Conservation (phyloP, 2,113 vertebrate genomes). For the Oncorhynchus kisutch region DNA sequence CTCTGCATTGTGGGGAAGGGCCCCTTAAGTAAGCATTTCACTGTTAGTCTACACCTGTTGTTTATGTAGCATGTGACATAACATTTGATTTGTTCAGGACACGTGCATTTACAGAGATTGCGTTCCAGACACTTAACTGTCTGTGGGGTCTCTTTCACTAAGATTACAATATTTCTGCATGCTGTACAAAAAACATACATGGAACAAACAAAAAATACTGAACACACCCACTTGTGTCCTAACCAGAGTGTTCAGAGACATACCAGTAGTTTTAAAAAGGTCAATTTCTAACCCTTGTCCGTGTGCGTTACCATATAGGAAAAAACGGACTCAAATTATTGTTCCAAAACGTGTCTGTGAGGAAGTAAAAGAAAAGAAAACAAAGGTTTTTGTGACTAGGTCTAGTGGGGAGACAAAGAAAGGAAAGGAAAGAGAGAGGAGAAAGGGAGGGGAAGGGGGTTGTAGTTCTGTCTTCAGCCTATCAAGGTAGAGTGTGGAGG, state of each 20-base stretch:
- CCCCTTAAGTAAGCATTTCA: too few relatives aligned
- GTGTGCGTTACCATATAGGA: background rate
- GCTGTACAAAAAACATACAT: background rate
- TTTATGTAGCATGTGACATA: too few relatives aligned
- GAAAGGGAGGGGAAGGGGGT: background rate
- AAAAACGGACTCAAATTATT: conserved; percentile 14
- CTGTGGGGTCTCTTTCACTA: background rate
- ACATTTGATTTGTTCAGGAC: too few relatives aligned
- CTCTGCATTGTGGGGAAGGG: too few relatives aligned
- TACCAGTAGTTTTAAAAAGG: background rate
- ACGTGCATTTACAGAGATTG: background rate
- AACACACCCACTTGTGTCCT: background rate
- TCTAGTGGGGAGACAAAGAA: background rate
- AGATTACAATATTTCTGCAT: background rate
- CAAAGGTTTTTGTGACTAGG: too few relatives aligned
- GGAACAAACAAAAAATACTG: background rate
- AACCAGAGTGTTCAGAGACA: background rate
- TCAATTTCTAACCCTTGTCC: background rate
- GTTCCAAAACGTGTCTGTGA: conserved; percentile 15
- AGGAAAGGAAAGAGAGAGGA: conserved; percentile 1
- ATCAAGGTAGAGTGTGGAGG: conserved; percentile 56
- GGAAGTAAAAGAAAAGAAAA: background rate
- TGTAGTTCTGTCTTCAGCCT: conserved; percentile 36
- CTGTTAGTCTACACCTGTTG: too few relatives aligned
- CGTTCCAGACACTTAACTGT: background rate